Base-by-base conservation (phyloP, 2,888 invertebrate species). In the Diadromus collaris region DNA sequence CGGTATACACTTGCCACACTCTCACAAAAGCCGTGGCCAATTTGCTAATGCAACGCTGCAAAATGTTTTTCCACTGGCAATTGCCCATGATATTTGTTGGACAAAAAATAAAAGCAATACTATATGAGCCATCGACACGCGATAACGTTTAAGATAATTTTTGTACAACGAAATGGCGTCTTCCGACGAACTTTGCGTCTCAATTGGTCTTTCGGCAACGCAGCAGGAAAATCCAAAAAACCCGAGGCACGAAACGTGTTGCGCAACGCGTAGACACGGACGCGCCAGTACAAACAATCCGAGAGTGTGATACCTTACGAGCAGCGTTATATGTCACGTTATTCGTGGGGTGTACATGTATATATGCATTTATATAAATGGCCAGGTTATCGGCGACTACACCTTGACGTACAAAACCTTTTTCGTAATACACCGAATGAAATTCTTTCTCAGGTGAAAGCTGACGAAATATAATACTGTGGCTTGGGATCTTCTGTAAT, bases 1-100 rank as follows among this genome's bases (percentile, higher is more conserved):
- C 58, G 58, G 19, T 58, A 64, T 48, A 48, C 56, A 71, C 72
- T 78, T 78, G 72, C 72, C 72, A 76, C 80, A 72, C 58, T 60
- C 29, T 48, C 24, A 38, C 61, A 65, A 75, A 34, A 44, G n/a
- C 21, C 41, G 54, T 19, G 13, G 19, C 6, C 46, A 46, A 38
- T 76, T 54, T 72, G 24, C 58, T 21, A 41, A 41, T n/a, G 41
- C 41, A 61, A 61, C 21, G n/a, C 67, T 68, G 29, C 38, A 34
- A 63, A 44, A 32, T 27, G 16, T 74, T 60, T 68, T 46, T 60
- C n/a, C n/a, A 41, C n/a, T 38, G 38, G n/a, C 34, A 48, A 63
- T 41, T 68, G 60, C 65, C 44, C 19, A 41, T 41, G 27, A 29
- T 24, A 54, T 27, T 38, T 24, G 13, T 29, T 54, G 16, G 10